Evolutionary conservation across 1,140 invertebrate species (phyloP).

Genomic region (Dreissena rostriformis): DNA sequence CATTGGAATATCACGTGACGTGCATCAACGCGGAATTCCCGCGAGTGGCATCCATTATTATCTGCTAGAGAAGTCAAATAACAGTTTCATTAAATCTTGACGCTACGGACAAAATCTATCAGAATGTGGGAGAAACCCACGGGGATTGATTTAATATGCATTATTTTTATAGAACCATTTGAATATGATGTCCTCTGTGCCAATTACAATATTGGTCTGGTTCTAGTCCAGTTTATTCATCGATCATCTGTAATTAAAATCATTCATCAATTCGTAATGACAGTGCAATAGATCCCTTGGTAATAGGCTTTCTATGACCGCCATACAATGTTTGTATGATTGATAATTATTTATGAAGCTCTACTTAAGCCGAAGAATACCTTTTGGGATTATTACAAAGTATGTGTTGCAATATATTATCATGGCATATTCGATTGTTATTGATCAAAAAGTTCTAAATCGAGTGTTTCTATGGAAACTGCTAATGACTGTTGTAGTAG

Average conservation of each 20-base stretch:
- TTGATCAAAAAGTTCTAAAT: too few species aligned
- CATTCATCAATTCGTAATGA: background rate
- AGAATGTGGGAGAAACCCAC: background rate
- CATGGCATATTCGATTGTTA: too few species aligned
- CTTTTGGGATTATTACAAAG: too few species aligned
- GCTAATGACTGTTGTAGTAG: too few species aligned
- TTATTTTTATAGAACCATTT: slow-evolving; percentile 18
- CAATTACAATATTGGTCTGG: slow-evolving; percentile 15
- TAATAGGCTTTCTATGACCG: background rate
- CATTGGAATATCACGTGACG: background rate
- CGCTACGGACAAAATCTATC: slow-evolving; percentile 27
- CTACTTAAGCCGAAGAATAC: too few species aligned
- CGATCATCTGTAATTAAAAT: background rate
- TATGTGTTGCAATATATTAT: too few species aligned
- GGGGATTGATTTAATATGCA: slow-evolving; percentile 41
- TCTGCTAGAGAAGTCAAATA: background rate
- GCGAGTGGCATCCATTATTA: slow-evolving; percentile 20
- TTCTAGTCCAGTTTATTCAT: slow-evolving; percentile 11
- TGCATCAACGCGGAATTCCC: slow-evolving; percentile 8
- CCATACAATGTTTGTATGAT: too few species aligned
- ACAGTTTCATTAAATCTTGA: slow-evolving; percentile 41
- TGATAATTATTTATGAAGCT: too few species aligned
- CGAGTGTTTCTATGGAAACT: too few species aligned
- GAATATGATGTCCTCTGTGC: slow-evolving; percentile 3
- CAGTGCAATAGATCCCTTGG: background rate